Evolutionary conservation across 2,113 vertebrate species (phyloP), one percentile per base, ranked within the genome.

Genomic region (Scomber scombrus): DNA sequence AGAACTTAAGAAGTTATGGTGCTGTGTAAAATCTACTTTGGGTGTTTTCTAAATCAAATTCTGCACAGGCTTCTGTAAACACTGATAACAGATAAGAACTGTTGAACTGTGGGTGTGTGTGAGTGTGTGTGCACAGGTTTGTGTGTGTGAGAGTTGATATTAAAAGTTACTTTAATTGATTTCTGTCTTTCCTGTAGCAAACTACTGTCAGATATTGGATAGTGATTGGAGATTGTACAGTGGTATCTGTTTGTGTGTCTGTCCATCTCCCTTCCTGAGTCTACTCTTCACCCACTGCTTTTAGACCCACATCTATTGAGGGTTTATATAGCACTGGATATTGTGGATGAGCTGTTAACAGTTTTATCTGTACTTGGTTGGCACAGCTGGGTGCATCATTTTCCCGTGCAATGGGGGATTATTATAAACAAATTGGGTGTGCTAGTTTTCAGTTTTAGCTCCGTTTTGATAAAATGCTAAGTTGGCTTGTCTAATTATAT

Each of bases 161-260:
- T 70, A 21, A 54, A 72, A 69, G 52, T 56, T n/a, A 57, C 64
- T 70, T 63, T 23, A 71, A 85, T 63, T 80, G 77, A 85, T 70
- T 75, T n/a, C 18, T 56, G 26, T 34, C 13, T 68, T 62, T 50
- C 40, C 26, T 69, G 23, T 29, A 21, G 52, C 40, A 34, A 61
- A 75, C 45, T n/a, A 21, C 67, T 14, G 29, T 55, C 19, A 85
- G 45, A 77, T 58, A 61, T 29, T 21, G 47, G 19, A 45, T 52
- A 34, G 31, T 3, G 34, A 64, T 6, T n/a, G 5, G 7, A 66
- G 66, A 71, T 66, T 11, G 18, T 29, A 29, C 1, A 2, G 12
- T 31, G 4, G 49, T 55, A 65, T 60, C 43, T 11, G 1, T 26
- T 4, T 31, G 13, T 40, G 6, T 40, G 34, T 40, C 34, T 40